These are phyloP conservation scores for Zosterops japonicus DNA, from an alignment of 2,113 vertebrate species.

Conservation along the genomic window DNA sequence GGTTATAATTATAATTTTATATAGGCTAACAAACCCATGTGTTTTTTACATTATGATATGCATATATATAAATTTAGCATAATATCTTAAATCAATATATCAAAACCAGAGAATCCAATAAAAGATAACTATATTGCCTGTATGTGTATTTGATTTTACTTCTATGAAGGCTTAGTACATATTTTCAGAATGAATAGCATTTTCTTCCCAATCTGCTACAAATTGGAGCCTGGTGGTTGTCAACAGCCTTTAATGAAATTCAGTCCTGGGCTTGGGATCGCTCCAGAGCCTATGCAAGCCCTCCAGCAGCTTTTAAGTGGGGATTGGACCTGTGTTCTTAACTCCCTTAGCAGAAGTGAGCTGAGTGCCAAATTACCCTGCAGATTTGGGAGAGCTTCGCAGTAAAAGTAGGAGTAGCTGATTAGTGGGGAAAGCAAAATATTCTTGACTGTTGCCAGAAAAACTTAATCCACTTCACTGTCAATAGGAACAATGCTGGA, in stretches of 20 bases:
- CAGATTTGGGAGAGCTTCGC: constrained; percentile 1
- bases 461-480: constrained; percentile 34
- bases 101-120: not conserved
- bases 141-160: not conserved
- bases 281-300: constrained; percentile 22
- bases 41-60: not conserved
- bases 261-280: not conserved
- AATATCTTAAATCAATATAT: not conserved
- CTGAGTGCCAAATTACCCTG: constrained; percentile 19
- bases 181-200: not conserved
- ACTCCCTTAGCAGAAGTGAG: not conserved
- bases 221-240: not conserved
- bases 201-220: not conserved
- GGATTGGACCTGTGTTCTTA: not conserved
- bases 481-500: not conserved
- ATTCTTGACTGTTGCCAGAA: constrained; percentile 21
- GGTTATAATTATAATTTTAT: not conserved
- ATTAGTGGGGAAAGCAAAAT: constrained; percentile 34
- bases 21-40: not conserved
- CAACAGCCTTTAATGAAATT: constrained; percentile 25
- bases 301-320: constrained; percentile 34
- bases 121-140: not conserved
- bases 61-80: not conserved
- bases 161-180: not conserved
- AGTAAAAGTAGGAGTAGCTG: not conserved